phyloP scores from a whole-genome alignment of 2,888 invertebrate genomes.

The Drosophila meridiana region DNA sequence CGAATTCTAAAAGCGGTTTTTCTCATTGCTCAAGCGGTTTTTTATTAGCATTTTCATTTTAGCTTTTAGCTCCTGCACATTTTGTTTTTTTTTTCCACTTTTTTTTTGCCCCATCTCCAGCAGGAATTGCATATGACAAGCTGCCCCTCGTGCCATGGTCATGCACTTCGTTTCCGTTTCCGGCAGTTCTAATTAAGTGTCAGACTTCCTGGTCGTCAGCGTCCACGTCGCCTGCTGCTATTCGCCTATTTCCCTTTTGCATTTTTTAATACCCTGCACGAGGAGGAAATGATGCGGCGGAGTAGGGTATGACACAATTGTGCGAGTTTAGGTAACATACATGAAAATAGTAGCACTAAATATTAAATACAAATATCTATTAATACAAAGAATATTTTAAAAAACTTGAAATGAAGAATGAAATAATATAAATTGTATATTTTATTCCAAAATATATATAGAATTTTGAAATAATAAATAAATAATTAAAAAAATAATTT shows the following conservation, averaged over 20 bases:
- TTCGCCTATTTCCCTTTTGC: constrained; percentile 29
- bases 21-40: neutral
- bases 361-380: too few species aligned
- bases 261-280: constrained; percentile 29
- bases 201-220: constrained; percentile 59
- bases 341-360: neutral
- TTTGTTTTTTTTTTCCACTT: neutral
- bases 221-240: constrained; percentile 19
- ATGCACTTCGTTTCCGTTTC: constrained; percentile 73
- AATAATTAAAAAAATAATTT: too few species aligned
- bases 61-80: neutral
- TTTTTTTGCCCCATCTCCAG: constrained; percentile 12
- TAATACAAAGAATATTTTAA: too few species aligned
- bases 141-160: constrained; percentile 45
- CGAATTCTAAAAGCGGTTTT: neutral
- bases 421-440: too few species aligned
- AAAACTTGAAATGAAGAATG: too few species aligned
- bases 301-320: neutral
- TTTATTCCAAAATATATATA: too few species aligned
- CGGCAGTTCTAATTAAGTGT: constrained; percentile 76
- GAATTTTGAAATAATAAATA: too few species aligned
- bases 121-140: constrained; percentile 28
- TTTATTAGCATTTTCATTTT: constrained; percentile 5
- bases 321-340: neutral
- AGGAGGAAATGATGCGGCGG: neutral